These are phyloP conservation scores for Lagopus leucura DNA, from an alignment of 2,113 vertebrate genomes.

Conservation along the genomic window DNA sequence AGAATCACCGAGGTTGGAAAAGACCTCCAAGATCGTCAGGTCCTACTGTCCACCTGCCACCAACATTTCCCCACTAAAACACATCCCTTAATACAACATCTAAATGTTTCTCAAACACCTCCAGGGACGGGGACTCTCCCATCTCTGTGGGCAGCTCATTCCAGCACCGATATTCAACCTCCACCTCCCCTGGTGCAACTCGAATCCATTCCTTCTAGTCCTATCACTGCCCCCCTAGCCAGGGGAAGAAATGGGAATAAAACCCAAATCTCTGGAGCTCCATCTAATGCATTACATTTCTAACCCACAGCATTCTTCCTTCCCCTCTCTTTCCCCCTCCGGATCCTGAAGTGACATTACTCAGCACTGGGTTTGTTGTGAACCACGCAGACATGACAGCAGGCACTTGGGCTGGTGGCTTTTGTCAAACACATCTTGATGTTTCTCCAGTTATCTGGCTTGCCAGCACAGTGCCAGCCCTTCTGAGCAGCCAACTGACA, in stretches of 20 bases:
- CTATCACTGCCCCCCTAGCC: background rate
- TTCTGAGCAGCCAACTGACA: constrained; percentile 30
- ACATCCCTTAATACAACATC: too few species aligned
- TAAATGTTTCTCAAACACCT: too few species aligned
- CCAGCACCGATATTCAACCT: too few species aligned
- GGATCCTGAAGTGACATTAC: background rate
- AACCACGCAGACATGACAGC: background rate
- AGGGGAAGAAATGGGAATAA: background rate
- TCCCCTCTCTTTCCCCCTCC: background rate
- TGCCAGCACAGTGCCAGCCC: background rate
- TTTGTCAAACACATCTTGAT: background rate
- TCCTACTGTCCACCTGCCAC: too few species aligned
- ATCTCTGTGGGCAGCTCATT: too few species aligned
- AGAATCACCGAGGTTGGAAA: too few species aligned
- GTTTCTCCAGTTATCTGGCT: background rate
- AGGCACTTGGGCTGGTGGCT: background rate
- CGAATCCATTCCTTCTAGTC: too few species aligned
- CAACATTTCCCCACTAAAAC: too few species aligned
- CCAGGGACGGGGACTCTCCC: too few species aligned
- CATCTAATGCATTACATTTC: background rate
- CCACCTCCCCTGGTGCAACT: too few species aligned
- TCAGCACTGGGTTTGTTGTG: background rate
- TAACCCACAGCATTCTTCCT: background rate
- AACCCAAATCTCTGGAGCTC: background rate
- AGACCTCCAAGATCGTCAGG: too few species aligned